phyloP scores from a whole-genome alignment of 1,140 invertebrate species.

The Leptinotarsa texana region DNA sequence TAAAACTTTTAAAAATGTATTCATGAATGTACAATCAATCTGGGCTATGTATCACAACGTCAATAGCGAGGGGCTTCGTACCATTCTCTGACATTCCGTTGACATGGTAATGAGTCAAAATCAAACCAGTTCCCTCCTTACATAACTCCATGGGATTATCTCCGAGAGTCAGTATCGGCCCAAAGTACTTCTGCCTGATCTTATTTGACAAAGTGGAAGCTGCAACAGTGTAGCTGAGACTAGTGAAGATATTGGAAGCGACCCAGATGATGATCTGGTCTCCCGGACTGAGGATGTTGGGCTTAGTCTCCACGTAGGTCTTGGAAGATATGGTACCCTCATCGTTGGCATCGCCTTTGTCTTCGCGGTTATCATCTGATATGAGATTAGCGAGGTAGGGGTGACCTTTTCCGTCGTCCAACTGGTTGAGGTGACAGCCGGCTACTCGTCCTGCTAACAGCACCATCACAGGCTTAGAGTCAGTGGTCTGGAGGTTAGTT shows the following conservation, averaged over 20 bases:
- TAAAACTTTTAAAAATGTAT: too few relatives aligned
- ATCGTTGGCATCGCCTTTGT: not conserved
- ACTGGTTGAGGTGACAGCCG: conserved; percentile 12
- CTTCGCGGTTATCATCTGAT: not conserved
- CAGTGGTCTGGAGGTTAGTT: conserved; percentile 14
- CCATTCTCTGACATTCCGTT: conserved; percentile 38
- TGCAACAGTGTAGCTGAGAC: conserved; percentile 44
- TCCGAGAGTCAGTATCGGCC: conserved; percentile 38
- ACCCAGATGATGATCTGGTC: conserved; percentile 44
- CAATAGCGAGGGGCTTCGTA: conserved; percentile 34
- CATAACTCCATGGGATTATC: conserved; percentile 37
- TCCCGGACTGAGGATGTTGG: conserved; percentile 19
- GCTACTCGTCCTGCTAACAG: conserved; percentile 32
- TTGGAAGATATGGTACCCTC: not conserved
- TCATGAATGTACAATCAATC: conserved; percentile 14
- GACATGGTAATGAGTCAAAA: conserved; percentile 43
- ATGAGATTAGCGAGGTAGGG: not conserved
- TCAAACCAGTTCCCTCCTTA: conserved; percentile 39
- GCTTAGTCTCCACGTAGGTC: conserved; percentile 9
- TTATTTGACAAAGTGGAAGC: conserved; percentile 42
- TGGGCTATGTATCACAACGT: conserved; percentile 41
- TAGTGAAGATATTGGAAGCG: conserved; percentile 41
- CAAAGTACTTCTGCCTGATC: conserved; percentile 45
- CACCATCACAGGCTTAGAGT: conserved; percentile 33
- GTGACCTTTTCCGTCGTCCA: not conserved